Evolutionary conservation across 2,113 vertebrate species (phyloP).

Genomic region (Larimichthys crocea): DNA sequence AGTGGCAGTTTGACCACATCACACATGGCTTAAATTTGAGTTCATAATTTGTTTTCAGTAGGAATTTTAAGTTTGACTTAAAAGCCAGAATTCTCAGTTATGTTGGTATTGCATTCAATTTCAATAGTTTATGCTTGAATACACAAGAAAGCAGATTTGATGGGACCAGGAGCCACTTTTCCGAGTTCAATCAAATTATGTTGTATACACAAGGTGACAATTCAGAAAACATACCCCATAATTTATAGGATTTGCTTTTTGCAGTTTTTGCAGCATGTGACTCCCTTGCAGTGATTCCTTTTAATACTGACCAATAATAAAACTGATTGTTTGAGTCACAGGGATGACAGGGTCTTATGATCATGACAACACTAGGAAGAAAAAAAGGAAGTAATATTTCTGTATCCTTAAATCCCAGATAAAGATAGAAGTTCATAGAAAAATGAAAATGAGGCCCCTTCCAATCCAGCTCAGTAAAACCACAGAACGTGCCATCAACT

Average conservation of each 20-base stretch:
- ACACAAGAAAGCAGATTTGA: background rate
- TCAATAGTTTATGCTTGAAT: background rate
- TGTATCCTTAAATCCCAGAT: constrained; percentile 30
- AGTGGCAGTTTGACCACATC: background rate
- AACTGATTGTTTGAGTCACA: constrained; percentile 43
- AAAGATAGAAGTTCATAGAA: constrained; percentile 33
- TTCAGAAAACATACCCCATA: background rate
- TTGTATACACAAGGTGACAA: background rate
- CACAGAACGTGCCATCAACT: background rate
- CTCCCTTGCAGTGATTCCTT: background rate
- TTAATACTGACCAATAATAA: background rate
- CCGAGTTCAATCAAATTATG: background rate
- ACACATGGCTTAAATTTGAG: background rate
- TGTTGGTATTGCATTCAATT: background rate
- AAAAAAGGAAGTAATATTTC: background rate
- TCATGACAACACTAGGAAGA: constrained; percentile 13
- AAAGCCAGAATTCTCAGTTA: background rate
- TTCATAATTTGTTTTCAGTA: background rate
- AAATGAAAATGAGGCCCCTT: constrained; percentile 26
- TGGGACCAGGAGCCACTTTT: background rate
- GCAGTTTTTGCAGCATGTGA: constrained; percentile 33
- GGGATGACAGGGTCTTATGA: constrained; percentile 40
- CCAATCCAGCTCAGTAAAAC: constrained; percentile 23
- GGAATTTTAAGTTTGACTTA: background rate
- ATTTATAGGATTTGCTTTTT: background rate